Percentiles rank a stretch among this genome's conserved stretches.
phyloP scores from a whole-genome alignment of 2,888 invertebrate species.

The Mellilla xanthometata region DNA sequence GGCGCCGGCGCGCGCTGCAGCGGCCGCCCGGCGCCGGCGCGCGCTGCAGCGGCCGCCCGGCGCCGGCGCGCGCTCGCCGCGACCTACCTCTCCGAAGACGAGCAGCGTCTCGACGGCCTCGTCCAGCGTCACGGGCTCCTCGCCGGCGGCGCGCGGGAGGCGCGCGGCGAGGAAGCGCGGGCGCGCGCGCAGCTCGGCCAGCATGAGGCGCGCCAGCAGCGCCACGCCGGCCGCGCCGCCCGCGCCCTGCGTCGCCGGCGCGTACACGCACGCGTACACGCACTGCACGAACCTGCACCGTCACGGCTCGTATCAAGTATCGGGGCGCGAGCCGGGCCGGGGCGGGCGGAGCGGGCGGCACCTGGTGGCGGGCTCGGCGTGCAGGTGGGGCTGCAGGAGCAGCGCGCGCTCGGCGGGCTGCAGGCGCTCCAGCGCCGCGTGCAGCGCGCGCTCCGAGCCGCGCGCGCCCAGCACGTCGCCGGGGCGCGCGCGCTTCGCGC shows the following conservation, averaged over 20 bases:
- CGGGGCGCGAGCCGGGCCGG: too few species aligned
- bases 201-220: not conserved
- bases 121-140: not conserved
- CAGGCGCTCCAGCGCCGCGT: not conserved
- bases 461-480: conserved; percentile 1
- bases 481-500: conserved; percentile 2
- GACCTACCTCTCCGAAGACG: conserved; percentile 1
- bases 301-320: too few species aligned
- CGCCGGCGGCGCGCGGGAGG: not conserved
- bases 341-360: not conserved
- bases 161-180: not conserved
- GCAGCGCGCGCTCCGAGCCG: not conserved
- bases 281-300: conserved; percentile 19
- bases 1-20: not conserved
- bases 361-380: not conserved
- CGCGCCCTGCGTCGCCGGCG: conserved; percentile 1
- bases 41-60: too few species aligned
- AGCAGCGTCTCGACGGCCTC: conserved; percentile 1
- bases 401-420: not conserved
- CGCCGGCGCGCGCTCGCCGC: too few species aligned
- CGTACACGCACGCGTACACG: conserved; percentile 12
- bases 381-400: not conserved
- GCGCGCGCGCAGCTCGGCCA: conserved; percentile 1
- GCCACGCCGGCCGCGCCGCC: not conserved
- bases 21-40: too few species aligned